phyloP scores from a whole-genome alignment of 1,140 invertebrate species.

The Eupeodes corollae region DNA sequence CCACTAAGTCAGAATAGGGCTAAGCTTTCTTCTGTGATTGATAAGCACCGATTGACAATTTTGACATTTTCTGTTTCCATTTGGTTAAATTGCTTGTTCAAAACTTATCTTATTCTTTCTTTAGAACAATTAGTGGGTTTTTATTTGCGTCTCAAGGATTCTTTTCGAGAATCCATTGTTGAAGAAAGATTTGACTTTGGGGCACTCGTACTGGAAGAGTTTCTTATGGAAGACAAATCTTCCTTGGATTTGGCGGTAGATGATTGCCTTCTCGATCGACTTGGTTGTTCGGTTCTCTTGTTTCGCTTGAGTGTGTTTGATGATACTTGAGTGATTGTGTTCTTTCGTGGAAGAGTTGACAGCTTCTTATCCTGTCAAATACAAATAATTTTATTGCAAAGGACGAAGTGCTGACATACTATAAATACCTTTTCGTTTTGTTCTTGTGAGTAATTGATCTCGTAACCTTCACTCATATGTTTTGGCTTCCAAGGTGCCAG shows the following conservation, averaged over 20 bases:
- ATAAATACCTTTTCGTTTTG: conserved; percentile 39
- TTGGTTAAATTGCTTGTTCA: no score
- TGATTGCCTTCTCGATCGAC: conserved; percentile 7
- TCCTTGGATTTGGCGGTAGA: conserved; percentile 21
- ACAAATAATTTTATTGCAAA: background rate
- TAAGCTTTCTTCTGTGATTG: no score
- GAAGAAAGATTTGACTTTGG: conserved; percentile 25
- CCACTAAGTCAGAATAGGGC: no score
- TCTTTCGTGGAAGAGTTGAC: conserved; percentile 28
- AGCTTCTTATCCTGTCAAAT: conserved; percentile 9
- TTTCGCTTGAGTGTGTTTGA: conserved; percentile 23
- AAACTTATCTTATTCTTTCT: no score
- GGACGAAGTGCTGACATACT: background rate
- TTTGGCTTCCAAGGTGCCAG: conserved; percentile 72
- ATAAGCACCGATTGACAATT: no score
- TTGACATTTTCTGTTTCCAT: no score
- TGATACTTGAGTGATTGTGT: conserved; percentile 20
- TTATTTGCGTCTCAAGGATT: background rate
- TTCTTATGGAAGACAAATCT: conserved; percentile 18
- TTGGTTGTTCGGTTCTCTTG: conserved; percentile 13
- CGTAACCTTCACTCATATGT: conserved; percentile 56
- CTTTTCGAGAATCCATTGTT: conserved; percentile 5
- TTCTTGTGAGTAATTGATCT: conserved; percentile 68
- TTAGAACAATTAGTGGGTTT: no score
- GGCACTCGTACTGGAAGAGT: conserved; percentile 18